Base-by-base conservation (phyloP, 2,113 vertebrate species). In the Caranx melampygus region DNA sequence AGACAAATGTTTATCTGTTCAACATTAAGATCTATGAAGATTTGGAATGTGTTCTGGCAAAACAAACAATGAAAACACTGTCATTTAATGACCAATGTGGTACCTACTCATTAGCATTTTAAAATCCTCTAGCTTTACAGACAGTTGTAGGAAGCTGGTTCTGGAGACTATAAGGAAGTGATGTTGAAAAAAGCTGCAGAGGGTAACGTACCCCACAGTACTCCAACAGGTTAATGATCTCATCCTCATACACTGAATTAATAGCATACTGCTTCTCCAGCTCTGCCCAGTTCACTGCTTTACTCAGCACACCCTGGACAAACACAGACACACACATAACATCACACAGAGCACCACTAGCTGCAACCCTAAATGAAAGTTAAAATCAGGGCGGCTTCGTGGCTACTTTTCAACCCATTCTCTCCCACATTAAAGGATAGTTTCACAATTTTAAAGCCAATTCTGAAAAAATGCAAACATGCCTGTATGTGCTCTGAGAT, bases 231-330 rank as follows among this genome's bases (percentile, higher is more conserved):
- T 96, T 95, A 83, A 96, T 95, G 81, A 99, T 98, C 92, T 99
- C 98, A 87, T 98, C 95, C 91, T 98, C 97, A 88, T 99, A 99
- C 62, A 97, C 96, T 0, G 97, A 95, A 71, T 99, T 94, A 5
- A 95, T 91, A 47, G 95, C 96, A 88, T 99, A 99, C 71, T 99
- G 98, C 83, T 97, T 98, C 88, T 99, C 97, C 59, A 99, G 94
- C 85, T 99, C 95, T 16, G 94, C 94, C 98, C 98, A 99, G 88
- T 97, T 98, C 78, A 99, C 95, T n/a, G 98, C 96, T 92, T 95
- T 97, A 89, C 98, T 99, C 70, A 99, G 83, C 61, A 99, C 97
- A 62, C 98, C 98, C 98, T 99, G 68, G 66, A 90, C 82, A 51
- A 44, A 58, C 11, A 49, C 0, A n/a, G n/a, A 42, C 34, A 71